Conservation (phyloP, 2,797 vertebrate species). For the Rhinatrema bivittatum region DNA sequence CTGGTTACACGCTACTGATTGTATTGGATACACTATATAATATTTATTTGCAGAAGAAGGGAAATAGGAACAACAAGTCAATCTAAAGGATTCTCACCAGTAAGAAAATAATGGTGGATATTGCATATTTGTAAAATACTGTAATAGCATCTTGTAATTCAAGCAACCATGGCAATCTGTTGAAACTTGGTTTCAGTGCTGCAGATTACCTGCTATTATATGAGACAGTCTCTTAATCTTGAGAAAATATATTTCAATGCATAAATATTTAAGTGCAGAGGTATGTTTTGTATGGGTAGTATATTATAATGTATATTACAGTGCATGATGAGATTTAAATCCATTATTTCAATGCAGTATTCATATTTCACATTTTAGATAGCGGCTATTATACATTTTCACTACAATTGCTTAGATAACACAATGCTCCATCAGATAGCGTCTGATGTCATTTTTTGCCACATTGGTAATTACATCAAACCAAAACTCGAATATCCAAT, state of each 20-base stretch:
- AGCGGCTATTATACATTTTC: not conserved
- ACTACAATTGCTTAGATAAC: too few relatives aligned
- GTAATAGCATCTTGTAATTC: slow-evolving; percentile 46
- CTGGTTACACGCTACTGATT: slow-evolving; percentile 52
- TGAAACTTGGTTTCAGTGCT: slow-evolving; percentile 10
- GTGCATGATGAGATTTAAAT: not conserved
- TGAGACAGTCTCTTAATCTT: slow-evolving; percentile 21
- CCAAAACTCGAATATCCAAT: too few relatives aligned
- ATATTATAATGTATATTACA: rapidly evolving
- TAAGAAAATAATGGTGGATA: slow-evolving; percentile 47
- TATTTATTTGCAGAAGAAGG: slow-evolving; percentile 40
- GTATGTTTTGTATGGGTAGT: slow-evolving; percentile 15
- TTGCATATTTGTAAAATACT: slow-evolving; percentile 49
- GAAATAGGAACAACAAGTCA: slow-evolving; percentile 39
- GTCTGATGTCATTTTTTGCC: too few relatives aligned
- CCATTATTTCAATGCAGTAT: slow-evolving; percentile 1
- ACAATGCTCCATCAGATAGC: too few relatives aligned
- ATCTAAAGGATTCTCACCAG: slow-evolving; percentile 37
- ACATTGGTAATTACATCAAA: too few relatives aligned
- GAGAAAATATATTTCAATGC: slow-evolving; percentile 32
- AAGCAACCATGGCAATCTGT: slow-evolving; percentile 31
- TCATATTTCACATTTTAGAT: slow-evolving; percentile 4
- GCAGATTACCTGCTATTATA: slow-evolving; percentile 33
- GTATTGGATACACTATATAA: slow-evolving; percentile 55
- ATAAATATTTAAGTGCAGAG: slow-evolving; percentile 22